Evolutionary conservation across 1,140 invertebrate species (phyloP).

Genomic region (Pemphigus obesinymphae): DNA sequence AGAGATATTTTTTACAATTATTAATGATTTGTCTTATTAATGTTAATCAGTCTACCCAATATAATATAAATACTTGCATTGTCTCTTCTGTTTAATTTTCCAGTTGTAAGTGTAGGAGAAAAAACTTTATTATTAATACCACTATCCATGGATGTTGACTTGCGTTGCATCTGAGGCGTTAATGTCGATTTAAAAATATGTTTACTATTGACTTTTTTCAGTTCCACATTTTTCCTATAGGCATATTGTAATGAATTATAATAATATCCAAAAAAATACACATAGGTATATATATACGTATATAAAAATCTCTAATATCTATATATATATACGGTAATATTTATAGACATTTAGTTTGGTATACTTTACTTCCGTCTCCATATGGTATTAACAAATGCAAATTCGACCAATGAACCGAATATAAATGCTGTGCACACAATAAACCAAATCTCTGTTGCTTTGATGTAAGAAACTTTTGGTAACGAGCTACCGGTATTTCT

Average conservation of each 20-base stretch:
- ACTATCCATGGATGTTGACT: slow-evolving; percentile 16
- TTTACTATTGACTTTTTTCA: slow-evolving; percentile 78
- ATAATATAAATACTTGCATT: background rate
- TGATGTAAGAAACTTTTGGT: slow-evolving; percentile 86
- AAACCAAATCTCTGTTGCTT: slow-evolving; percentile 85
- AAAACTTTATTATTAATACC: background rate
- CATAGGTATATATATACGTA: background rate
- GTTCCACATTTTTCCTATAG: slow-evolving; percentile 67
- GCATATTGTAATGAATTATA: too few relatives aligned
- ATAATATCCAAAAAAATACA: too few relatives aligned
- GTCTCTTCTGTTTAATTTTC: background rate
- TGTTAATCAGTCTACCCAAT: too few relatives aligned
- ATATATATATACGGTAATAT: background rate
- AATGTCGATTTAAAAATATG: slow-evolving; percentile 77
- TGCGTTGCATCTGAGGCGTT: slow-evolving; percentile 67
- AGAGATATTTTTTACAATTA: too few relatives aligned
- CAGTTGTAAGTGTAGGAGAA: background rate
- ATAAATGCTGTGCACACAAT: slow-evolving; percentile 79
- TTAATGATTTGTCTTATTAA: too few relatives aligned
- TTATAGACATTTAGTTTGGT: background rate
- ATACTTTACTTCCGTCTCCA: slow-evolving; percentile 70
- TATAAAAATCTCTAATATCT: too few relatives aligned
- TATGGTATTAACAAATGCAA: slow-evolving; percentile 85
- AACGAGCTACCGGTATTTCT: slow-evolving; percentile 75
- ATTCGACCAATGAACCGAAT: slow-evolving; percentile 79